phyloP scores from a whole-genome alignment of 1,140 invertebrate species.

The Maniola jurtina region DNA sequence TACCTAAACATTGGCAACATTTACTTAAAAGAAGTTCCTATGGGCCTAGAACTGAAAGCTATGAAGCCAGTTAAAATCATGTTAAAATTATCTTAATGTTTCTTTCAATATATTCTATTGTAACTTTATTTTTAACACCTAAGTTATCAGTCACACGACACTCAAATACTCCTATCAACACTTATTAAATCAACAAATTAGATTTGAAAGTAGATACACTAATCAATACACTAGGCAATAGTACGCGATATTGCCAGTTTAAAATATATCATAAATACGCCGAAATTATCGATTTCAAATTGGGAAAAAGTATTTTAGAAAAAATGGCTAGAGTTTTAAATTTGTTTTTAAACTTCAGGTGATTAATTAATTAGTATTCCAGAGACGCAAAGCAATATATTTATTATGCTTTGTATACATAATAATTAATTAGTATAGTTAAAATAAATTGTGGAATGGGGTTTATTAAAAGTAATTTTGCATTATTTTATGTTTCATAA shows the following conservation, averaged over 20 bases:
- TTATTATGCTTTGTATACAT: too few relatives aligned
- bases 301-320: slow-evolving; percentile 8
- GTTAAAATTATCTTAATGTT: too few relatives aligned
- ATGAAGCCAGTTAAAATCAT: not conserved
- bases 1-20: slow-evolving; percentile 57
- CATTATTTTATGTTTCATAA: slow-evolving; percentile 18
- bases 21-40: slow-evolving; percentile 3
- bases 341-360: not conserved
- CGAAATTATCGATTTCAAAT: slow-evolving; percentile 10
- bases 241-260: slow-evolving; percentile 21
- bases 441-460: too few relatives aligned
- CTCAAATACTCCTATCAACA: slow-evolving; percentile 27
- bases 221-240: slow-evolving; percentile 20
- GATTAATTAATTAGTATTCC: not conserved
- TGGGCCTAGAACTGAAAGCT: slow-evolving; percentile 4
- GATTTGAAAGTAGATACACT: slow-evolving; percentile 26
- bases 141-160: slow-evolving; percentile 24
- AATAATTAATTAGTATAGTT: too few relatives aligned
- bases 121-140: slow-evolving; percentile 25
- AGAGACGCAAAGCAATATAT: too few relatives aligned
- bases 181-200: slow-evolving; percentile 27
- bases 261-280: slow-evolving; percentile 15
- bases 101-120: slow-evolving; percentile 21
- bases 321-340: slow-evolving; percentile 8
- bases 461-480: not conserved